phyloP scores from a whole-genome alignment of 1,140 invertebrate species.

The Portunus trituberculatus region DNA sequence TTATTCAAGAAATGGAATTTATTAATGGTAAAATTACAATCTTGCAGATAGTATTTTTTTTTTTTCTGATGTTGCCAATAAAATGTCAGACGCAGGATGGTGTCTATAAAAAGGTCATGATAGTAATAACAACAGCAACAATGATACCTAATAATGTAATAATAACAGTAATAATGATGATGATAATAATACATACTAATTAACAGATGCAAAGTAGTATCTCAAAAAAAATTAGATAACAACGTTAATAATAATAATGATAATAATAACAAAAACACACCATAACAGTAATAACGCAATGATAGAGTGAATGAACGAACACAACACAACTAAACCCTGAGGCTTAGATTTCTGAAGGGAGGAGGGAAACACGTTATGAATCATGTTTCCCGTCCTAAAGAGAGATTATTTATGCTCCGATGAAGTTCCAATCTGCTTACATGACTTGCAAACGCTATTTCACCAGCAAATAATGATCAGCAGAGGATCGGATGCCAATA shows the following conservation, averaged over 20 bases:
- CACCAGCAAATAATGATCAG: not conserved
- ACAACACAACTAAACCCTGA: too few species aligned
- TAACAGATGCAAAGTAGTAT: not conserved
- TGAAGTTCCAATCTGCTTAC: conserved; percentile 13
- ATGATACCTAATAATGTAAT: not conserved
- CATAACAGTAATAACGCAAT: not conserved
- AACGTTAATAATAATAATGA: not conserved
- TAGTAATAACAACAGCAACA: not conserved
- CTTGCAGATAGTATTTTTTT: too few species aligned
- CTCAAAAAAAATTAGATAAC: too few species aligned
- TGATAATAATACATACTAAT: not conserved
- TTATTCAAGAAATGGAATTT: too few species aligned
- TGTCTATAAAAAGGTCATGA: too few species aligned
- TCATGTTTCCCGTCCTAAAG: conserved; percentile 10
- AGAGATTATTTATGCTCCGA: not conserved
- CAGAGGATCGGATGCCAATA: not conserved
- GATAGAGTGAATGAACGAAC: not conserved
- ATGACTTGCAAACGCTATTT: not conserved
- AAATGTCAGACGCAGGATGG: too few species aligned
- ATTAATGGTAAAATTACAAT: too few species aligned
- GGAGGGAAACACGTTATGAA: not conserved
- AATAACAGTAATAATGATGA: not conserved
- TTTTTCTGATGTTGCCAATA: too few species aligned
- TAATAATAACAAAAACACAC: not conserved
- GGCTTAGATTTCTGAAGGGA: not conserved